Conservation (phyloP, 1,140 invertebrate species). For the Pseudomyrmex dendroicus region DNA sequence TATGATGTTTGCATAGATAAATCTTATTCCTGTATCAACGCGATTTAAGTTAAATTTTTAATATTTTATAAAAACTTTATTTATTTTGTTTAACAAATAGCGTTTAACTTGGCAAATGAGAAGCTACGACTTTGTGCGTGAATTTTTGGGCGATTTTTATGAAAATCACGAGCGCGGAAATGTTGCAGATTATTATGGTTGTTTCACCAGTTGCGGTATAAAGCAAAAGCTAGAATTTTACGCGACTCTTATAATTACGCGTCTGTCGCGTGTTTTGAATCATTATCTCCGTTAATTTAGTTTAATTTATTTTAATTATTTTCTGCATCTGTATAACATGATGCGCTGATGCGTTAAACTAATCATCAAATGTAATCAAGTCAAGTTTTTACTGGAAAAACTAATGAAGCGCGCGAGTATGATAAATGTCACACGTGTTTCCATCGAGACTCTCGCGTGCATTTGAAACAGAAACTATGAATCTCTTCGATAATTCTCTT, state of each 20-base stretch:
- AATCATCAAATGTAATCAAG: constrained; percentile 58
- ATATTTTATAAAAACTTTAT: too few species aligned
- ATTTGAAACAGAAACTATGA: not conserved
- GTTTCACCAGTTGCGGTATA: not conserved
- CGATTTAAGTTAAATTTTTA: too few species aligned
- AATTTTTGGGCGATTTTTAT: constrained; percentile 10
- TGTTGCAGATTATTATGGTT: constrained; percentile 20
- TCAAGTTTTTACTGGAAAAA: constrained; percentile 26
- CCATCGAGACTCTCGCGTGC: too few species aligned
- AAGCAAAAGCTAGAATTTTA: constrained; percentile 7
- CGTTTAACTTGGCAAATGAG: too few species aligned
- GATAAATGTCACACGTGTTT: not conserved
- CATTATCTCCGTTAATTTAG: constrained; percentile 10
- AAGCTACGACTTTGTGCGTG: too few species aligned
- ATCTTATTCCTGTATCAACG: too few species aligned
- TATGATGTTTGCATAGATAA: too few species aligned
- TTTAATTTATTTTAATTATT: constrained; percentile 25
- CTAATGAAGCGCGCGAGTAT: not conserved
- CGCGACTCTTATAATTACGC: constrained; percentile 16
- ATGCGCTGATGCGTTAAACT: constrained; percentile 14
- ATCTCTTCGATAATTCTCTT: not conserved
- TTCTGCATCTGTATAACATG: not conserved
- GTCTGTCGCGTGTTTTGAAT: not conserved
- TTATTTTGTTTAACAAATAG: too few species aligned
- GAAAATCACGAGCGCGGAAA: constrained; percentile 2